Evolutionary conservation across 92 coral and sea anemone genomes (phyloP).

Genomic region (Muricea muricata): DNA sequence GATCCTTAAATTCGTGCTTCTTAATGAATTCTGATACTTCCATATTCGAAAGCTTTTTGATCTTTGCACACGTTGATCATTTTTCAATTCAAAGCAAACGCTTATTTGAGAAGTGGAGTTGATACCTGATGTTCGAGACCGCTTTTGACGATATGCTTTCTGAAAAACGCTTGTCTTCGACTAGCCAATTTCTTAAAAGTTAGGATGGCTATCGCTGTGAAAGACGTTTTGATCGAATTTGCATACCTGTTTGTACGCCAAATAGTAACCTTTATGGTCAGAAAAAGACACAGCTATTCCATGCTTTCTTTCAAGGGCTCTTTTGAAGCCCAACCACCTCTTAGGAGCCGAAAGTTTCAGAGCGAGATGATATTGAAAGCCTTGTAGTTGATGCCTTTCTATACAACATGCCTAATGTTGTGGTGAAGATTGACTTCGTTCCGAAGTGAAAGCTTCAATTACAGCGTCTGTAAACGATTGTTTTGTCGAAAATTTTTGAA

Average conservation of each 20-base stretch:
- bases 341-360: conserved; percentile 1
- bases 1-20: neutral
- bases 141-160: neutral
- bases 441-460: neutral
- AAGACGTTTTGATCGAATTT: neutral
- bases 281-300: neutral
- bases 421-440: neutral
- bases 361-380: conserved; percentile 4
- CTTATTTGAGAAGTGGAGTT: neutral
- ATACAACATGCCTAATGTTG: conserved; percentile 10
- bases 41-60: neutral
- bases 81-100: neutral
- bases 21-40: neutral
- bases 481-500: neutral
- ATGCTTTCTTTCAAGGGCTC: conserved; percentile 7
- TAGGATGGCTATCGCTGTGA: neutral
- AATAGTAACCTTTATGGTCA: conserved; percentile 2
- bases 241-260: neutral
- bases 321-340: neutral
- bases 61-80: neutral
- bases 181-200: neutral
- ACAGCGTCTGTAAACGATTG: conserved; percentile 2
- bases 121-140: neutral
- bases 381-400: neutral
- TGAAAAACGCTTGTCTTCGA: neutral